Evolutionary conservation across 2,113 vertebrate genomes (phyloP), one percentile per base, ranked within the genome.

Genomic region (Proterorhinus semilunaris): DNA sequence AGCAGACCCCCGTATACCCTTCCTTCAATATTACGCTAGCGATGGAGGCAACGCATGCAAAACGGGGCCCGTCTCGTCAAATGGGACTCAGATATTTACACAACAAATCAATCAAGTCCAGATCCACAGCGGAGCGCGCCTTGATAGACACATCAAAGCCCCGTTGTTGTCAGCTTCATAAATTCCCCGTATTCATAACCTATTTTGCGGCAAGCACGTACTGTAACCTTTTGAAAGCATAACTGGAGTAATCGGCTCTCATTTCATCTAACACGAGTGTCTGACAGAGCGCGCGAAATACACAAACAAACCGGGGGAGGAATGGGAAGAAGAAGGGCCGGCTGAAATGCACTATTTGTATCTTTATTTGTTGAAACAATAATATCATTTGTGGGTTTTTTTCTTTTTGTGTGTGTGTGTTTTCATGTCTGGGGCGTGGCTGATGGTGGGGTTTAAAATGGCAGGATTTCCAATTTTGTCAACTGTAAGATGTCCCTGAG

Each of bases 201-300:
- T 83, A 77, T 83, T 86, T 85, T 86, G 58, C 72, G 73, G 78
- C 84, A 84, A 74, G 75, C 71, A 71, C 27, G 57, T 74, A 79
- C 68, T 77, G 80, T 83, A 78, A 88, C 82, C 84, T 85, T 88
- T 75, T 71, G 79, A 86, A 87, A 71, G 76, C 66, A 83, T 76
- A 82, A 83, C 75, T 81, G 74, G 80, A 72, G 83, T 86, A 89
- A 91, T 91, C 75, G 79, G 77, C 81, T 89, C 78, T 81, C 82
- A 84, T 89, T 89, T 87, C 83, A 82, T 87, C 81, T 86, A 89
- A 89, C 85, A 87, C 52, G 71, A 82, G 77, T 66, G 75, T 75
- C 62, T 88, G 86, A 89, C 81, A 85, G 80, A 68, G 81, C 61
- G 42, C 49, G 84, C 74, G 72, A 74, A 90, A 82, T 69, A 78